A percentile compares a stretch with the other conserved stretches of the same genome.
Evolutionary conservation across 2,797 vertebrate genomes (phyloP).

Genomic region (Varecia variegata): DNA sequence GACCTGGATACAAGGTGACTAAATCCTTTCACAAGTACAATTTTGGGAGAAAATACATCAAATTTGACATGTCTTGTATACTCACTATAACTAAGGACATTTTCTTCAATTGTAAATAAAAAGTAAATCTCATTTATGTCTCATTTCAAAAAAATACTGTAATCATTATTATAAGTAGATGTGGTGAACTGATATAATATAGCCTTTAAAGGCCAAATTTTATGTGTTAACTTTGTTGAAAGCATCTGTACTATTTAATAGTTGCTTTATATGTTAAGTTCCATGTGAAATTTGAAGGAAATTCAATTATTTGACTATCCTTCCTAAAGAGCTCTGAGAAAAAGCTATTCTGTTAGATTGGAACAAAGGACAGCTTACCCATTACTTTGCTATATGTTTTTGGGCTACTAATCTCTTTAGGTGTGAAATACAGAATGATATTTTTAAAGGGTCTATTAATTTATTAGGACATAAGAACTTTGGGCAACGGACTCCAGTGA

Average conservation of each 20-base stretch:
- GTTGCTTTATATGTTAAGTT: not conserved
- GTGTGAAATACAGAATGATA: not conserved
- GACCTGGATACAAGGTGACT: not conserved
- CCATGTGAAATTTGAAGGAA: slow-evolving; percentile 4
- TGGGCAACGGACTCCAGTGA: not conserved
- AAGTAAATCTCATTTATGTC: slow-evolving; percentile 2
- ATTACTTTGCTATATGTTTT: not conserved
- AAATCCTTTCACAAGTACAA: slow-evolving; percentile 10
- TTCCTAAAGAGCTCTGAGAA: not conserved
- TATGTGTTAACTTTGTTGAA: slow-evolving; percentile 5
- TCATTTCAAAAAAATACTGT: slow-evolving; percentile 37
- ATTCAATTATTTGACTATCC: slow-evolving; percentile 12
- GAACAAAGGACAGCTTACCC: not conserved
- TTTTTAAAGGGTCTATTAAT: not conserved
- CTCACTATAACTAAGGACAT: not conserved
- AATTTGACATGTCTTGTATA: not conserved
- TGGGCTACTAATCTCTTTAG: not conserved
- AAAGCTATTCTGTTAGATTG: slow-evolving; percentile 1
- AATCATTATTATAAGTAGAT: not conserved
- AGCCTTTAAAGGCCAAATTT: not conserved
- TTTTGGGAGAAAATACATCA: not conserved
- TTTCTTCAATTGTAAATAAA: slow-evolving; percentile 40
- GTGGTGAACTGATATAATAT: not conserved
- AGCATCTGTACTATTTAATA: not conserved
- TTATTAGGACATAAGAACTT: not conserved